Base-by-base conservation (phyloP, 1,140 invertebrate genomes). In the Acromyrmex charruanus region DNA sequence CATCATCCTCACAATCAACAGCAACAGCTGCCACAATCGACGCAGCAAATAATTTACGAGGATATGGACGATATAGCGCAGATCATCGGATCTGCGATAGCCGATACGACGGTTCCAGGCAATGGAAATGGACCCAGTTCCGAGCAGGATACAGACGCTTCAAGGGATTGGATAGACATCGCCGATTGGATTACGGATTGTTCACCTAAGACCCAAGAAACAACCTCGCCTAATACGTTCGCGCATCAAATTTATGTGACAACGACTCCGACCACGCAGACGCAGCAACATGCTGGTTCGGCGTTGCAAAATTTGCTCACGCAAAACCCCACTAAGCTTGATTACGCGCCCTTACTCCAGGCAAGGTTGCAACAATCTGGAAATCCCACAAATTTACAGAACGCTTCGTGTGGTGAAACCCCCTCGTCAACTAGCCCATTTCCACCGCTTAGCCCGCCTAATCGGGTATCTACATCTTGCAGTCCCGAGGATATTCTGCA, bases 41-140 rank as follows among this genome's bases (percentile, higher is more conserved):
- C 94, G 77, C 97, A 94, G 96, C 97, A 89, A 21, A 93, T 95
- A 1, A 96, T 96, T 25, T 97, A 97, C 92, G 98, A 69, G 39
- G 66, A 98, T 90, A 98, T 98, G 91, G 98, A 98, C 85, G 98
- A 98, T 90, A 98, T 98, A 85, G 98, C 98, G 0, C 98, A 98
- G 21, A 98, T 98, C 28, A 98, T 98, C 75, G 98, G 98, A 0
- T 98, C 97, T 0, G 98, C 98, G n/a, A 98, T 98, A 88, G 98
- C 98, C 0, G 98, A 98, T 91, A 98, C 98, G 1, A 98, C 98
- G 0, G 97, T 97, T 4, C 96, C 97, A 14, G 97, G 96, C 6
- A 96, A 96, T 59, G 96, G 96, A 81, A 97, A 97, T 80, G 96
- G 96, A 2, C 96, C 96, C 53, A 95, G 96, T 18, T 97, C 97